Base-by-base conservation (phyloP, 2,888 invertebrate genomes). In the Nomada hirtipes region DNA sequence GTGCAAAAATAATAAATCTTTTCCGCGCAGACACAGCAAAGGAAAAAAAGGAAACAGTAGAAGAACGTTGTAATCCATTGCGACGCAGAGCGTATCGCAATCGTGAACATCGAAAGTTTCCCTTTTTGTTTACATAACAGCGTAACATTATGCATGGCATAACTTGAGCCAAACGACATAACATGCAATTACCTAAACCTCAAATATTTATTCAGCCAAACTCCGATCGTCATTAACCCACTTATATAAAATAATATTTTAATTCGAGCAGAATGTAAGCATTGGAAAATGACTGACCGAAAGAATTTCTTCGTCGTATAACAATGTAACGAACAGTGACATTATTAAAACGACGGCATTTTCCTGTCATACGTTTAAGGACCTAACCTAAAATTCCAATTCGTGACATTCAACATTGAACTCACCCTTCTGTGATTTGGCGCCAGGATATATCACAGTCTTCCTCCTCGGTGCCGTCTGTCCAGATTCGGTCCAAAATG, bases 81-180 rank as follows among this genome's bases (percentile, higher is more conserved):
- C 44, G n/a, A 7, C 53, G 13, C 63, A 80, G 61, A 23, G 59
- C 67, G 13, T 57, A 71, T 61, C 36, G 67, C 67, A 44, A 67
- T 72, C n/a, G 44, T 55, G 61, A 68, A 76, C 63, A 60, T 60
- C 53, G 36, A 29, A 36, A 26, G 44, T 77, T 78, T 64, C 29
- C 61, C 15, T 63, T 77, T 76, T 76, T 81, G 76, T 82, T 82
- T 82, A 81, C 71, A 82, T 81, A 82, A 82, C 72, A 65, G 26
- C 11, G 18, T 53, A 67, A 20, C 42, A 36, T 81, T 60, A 29
- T 72, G 77, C 77, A 29, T 20, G 44, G 59, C 64, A 29, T 29
- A 55, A 60, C 20, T 53, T 64, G 4, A 23, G 23, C 29, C 36
- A 36, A 36, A 36, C 52, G 23, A 60, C 42, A 13, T 42, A 60